These are phyloP conservation scores for Antechinus stuartii DNA, from an alignment of 2,113 vertebrate genomes.

Conservation along the genomic window DNA sequence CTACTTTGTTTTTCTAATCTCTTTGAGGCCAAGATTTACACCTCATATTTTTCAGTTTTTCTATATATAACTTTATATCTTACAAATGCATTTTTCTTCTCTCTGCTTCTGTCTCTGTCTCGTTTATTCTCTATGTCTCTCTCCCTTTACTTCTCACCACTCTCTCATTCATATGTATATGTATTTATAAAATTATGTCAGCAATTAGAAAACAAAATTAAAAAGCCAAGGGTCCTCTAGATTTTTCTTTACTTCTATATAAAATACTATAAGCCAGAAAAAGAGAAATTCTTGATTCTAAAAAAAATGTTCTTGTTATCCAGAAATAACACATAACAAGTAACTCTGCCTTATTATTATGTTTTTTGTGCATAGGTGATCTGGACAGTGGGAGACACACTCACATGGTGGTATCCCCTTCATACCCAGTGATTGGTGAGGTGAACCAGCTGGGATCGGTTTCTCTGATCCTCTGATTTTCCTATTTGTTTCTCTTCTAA, in stretches of 20 bases:
- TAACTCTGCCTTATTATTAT: not conserved
- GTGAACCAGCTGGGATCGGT: not conserved
- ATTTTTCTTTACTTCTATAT: not conserved
- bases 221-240: not conserved
- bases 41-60: not conserved
- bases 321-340: not conserved
- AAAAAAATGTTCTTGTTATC: not conserved
- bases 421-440: not conserved
- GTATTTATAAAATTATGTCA: not conserved
- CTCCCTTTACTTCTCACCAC: not conserved
- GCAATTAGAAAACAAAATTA: not conserved
- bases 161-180: not conserved
- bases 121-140: not conserved
- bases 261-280: not conserved
- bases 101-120: not conserved
- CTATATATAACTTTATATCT: not conserved
- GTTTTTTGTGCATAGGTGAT: not conserved
- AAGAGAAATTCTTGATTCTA: not conserved
- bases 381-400: too few species aligned
- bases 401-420: not conserved
- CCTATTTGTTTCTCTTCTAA: constrained; percentile 16
- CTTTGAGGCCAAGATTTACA: not conserved
- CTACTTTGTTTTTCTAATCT: not conserved
- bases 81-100: not conserved
- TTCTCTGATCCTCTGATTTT: constrained; percentile 48